These are phyloP conservation scores for Gerris buenoi DNA, from an alignment of 1,140 invertebrate genomes.

Conservation along the genomic window DNA sequence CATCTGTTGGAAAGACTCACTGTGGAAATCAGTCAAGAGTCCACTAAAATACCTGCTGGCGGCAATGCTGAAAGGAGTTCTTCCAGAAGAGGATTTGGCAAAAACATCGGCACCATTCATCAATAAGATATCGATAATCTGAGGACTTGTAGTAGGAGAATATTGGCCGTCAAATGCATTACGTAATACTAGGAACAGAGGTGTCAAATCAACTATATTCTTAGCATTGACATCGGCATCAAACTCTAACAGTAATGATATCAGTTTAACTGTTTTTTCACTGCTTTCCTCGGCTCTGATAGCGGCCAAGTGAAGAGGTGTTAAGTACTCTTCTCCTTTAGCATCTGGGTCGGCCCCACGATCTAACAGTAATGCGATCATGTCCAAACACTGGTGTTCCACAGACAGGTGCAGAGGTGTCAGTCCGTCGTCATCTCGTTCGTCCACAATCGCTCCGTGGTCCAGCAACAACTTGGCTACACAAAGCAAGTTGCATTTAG, in stretches of 20 bases:
- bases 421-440: not conserved
- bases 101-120: not conserved
- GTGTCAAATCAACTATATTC: not conserved
- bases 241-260: not conserved
- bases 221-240: not conserved
- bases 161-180: not conserved
- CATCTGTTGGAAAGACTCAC: not conserved
- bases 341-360: not conserved
- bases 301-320: not conserved
- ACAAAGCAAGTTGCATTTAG: not conserved
- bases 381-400: not conserved
- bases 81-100: not conserved
- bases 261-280: not conserved
- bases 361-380: not conserved
- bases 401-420: not conserved
- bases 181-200: not conserved
- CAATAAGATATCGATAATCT: not conserved
- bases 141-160: not conserved
- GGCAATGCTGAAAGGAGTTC: not conserved
- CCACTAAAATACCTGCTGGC: not conserved
- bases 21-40: not conserved
- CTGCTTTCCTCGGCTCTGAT: not conserved
- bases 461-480: not conserved
- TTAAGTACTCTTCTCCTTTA: not conserved
- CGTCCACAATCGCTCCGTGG: not conserved